A percentile compares a stretch with the other conserved stretches of the same genome.
phyloP scores from a whole-genome alignment of 2,888 invertebrate species.

The Polyploca ridens region DNA sequence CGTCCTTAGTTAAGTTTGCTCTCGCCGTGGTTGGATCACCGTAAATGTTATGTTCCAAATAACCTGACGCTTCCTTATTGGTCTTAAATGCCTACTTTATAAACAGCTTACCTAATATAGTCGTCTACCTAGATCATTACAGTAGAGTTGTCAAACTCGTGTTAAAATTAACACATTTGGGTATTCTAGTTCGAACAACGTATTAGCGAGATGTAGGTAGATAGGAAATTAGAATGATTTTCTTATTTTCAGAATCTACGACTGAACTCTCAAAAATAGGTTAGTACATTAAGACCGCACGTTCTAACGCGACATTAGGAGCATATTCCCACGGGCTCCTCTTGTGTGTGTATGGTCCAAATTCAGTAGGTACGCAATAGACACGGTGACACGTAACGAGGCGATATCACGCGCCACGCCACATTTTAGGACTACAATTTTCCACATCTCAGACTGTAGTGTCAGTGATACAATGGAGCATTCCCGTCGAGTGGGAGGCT shows the following conservation, averaged over 20 bases:
- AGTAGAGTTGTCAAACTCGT: neutral
- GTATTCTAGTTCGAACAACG: neutral
- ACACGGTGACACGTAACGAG: slow-evolving; percentile 41
- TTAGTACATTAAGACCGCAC: neutral
- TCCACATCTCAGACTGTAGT: slow-evolving; percentile 80
- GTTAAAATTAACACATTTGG: neutral
- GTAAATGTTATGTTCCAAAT: slow-evolving; percentile 35
- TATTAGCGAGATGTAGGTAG: neutral
- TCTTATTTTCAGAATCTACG: neutral
- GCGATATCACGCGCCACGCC: slow-evolving; percentile 52
- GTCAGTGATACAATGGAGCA: slow-evolving; percentile 80
- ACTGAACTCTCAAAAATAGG: neutral
- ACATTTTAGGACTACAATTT: slow-evolving; percentile 75
- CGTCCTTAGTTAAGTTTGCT: slow-evolving; percentile 65
- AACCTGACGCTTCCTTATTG: slow-evolving; percentile 35
- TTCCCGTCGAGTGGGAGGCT: slow-evolving; percentile 80
- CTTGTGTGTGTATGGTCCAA: neutral
- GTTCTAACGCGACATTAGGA: neutral
- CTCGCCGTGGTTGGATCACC: slow-evolving; percentile 42
- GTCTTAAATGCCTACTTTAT: slow-evolving; percentile 6
- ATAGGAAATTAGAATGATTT: neutral
- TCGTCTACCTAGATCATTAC: neutral
- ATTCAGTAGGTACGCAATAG: slow-evolving; percentile 15
- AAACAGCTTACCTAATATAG: neutral
- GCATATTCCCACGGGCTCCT: slow-evolving; percentile 14